Evolutionary conservation across 1,140 invertebrate genomes (phyloP).

Genomic region (Aphis craccivora): DNA sequence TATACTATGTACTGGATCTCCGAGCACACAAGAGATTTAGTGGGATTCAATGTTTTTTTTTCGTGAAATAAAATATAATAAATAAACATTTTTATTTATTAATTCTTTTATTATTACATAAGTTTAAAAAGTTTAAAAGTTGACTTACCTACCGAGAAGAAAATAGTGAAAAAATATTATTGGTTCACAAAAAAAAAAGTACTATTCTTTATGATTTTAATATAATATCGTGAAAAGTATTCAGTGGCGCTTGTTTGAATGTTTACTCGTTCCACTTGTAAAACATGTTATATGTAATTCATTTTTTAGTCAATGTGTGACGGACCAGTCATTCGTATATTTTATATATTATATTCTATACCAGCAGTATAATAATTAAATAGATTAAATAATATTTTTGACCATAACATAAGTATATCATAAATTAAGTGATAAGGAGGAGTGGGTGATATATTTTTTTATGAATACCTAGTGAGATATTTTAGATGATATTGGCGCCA

Average conservation of each 20-base stretch:
- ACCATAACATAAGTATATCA: background rate
- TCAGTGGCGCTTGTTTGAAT: background rate
- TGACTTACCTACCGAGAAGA: background rate
- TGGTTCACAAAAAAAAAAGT: background rate
- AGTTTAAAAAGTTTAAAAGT: background rate
- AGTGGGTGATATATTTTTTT: background rate
- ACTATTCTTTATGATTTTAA: background rate
- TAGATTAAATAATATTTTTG: background rate
- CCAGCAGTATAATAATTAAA: background rate
- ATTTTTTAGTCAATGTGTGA: background rate
- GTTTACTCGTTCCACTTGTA: background rate
- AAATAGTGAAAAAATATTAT: background rate
- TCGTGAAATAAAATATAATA: background rate
- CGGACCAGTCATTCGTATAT: background rate
- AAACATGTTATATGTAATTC: background rate
- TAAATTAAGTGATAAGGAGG: background rate
- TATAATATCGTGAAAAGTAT: background rate
- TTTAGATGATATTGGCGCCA: background rate
- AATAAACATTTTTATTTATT: background rate
- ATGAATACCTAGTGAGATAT: background rate
- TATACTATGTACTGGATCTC: background rate
- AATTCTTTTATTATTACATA: background rate
- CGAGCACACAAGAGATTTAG: background rate
- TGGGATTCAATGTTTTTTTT: background rate
- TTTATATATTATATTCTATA: background rate